These are phyloP conservation scores for Drosophila fungiperda DNA, from an alignment of 2,888 invertebrate species.

Conservation along the genomic window DNA sequence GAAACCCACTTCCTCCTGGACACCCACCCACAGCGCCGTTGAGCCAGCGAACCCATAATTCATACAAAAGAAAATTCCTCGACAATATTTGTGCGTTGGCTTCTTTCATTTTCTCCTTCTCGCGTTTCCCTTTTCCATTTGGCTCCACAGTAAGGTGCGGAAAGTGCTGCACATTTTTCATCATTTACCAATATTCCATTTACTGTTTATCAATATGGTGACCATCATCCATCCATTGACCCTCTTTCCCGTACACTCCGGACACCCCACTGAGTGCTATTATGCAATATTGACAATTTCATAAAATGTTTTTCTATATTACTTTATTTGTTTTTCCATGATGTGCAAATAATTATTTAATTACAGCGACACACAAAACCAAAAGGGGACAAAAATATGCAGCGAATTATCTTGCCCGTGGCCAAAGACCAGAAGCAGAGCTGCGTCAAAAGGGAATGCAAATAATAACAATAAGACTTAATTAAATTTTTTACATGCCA, in stretches of 20 bases:
- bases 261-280: conserved; percentile 7
- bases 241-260: neutral
- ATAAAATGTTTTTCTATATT: conserved; percentile 37
- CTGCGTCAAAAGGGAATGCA: conserved; percentile 61
- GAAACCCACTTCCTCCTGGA: too few relatives aligned
- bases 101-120: conserved; percentile 47
- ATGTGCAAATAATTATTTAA: conserved; percentile 74
- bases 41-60: conserved; percentile 62
- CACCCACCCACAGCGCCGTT: neutral
- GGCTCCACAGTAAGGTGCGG: conserved; percentile 67
- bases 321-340: conserved; percentile 24
- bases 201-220: conserved; percentile 72
- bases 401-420: conserved; percentile 55
- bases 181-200: conserved; percentile 68
- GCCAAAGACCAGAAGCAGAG: conserved; percentile 19
- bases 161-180: conserved; percentile 79
- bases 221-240: conserved; percentile 40
- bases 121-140: conserved; percentile 44
- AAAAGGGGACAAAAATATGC: conserved; percentile 58
- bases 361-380: conserved; percentile 45
- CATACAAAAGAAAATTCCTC: conserved; percentile 69
- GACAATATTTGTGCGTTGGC: conserved; percentile 76
- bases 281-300: conserved; percentile 42
- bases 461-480: conserved; percentile 78
- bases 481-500: conserved; percentile 74